Base-by-base conservation (phyloP, 2,797 vertebrate genomes). In the Molossus alvarezi region DNA sequence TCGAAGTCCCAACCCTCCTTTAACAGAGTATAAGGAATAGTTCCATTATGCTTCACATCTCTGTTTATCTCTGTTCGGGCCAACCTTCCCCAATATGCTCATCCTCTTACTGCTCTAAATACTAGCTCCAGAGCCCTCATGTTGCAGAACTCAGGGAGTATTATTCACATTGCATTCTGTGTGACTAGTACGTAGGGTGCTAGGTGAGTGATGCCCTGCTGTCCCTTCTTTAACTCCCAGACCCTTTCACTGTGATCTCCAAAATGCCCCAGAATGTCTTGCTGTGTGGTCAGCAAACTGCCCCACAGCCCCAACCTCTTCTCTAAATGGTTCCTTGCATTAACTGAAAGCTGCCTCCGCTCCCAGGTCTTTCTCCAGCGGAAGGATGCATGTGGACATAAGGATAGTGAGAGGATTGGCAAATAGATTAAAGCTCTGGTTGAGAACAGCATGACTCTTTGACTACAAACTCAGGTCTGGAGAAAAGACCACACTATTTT, bases 391-490 rank as follows among this genome's bases (percentile, higher is more conserved):
- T 10, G 7, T 17, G 41, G 67, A 67, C 51, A 21, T 15, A 57
- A 55, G 41, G 73, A 80, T 41, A 65, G 58, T 60, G 60, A 75
- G 23, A 72, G 20, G 17, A 69, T 71, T 45, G 57, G 62, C 62
- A 84, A 73, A 57, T 53, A 71, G 33, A 58, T 37, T 73, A 62
- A 37, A 27, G 2, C 25, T 79, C 14, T 23, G 58, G 27, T 1
- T 37, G 45, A 88, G 33, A 41, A 41, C 53, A 75, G 4, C 25
- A 25, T 55, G 84, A 77, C 71, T 82, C 33, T 89, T 81, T 85
- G 86, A 69, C 41, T 51, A 65, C 18, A 62, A 85, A 80, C 58
- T 97, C 29, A 60, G 15, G 13, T 92, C 75, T 85, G 37, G 7
- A 62, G 75, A 88, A 62, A 84, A 73, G 15, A 89, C 25, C n/a